Evolutionary conservation across 2,797 vertebrate species (phyloP), one percentile per base, ranked within the genome.

Genomic region (Hybognathus amarus): DNA sequence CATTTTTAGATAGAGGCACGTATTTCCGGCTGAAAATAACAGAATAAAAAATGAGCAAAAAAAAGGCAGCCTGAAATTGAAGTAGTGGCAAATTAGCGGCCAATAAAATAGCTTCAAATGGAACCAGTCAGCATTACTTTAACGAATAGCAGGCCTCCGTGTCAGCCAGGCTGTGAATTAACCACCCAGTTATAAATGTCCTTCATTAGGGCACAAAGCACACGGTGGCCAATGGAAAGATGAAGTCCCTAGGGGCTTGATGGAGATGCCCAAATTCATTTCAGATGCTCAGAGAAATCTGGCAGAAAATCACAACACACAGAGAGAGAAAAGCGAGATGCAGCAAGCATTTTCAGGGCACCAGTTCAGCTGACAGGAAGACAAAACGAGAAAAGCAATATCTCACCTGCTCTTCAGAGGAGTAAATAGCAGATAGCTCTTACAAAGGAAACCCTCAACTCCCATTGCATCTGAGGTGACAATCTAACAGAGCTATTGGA

Each of bases 111-210:
- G 67, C 24, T 75, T 68, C 47, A 40, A 78, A 83, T 80, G 80
- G 74, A 80, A 85, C 45, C 56, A 73, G 70, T 79, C 83, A 78
- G 30, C 71, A 85, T 66, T 13, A 45, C 40, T 75, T 79, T 85
- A 81, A 83, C 75, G 33, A 81, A 80, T 79, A 54, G 70, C 85
- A 68, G 74, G 77, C 20, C 76, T 63, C 82, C 24, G 80, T 84
- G 67, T 87, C 36, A 6, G 73, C 69, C 85, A 76, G 83, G 83
- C 84, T 87, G 24, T 61, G 82, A 88, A 91, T 90, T 86, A 92
- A 86, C 87, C 52, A 30, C 66, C 80, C 59, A 52, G 82, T 78
- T 87, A 83, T 67, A 82, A 89, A 70, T 82, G 67, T 80, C 75
- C 71, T 83, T 88, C 85, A 85, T 79, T 86, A 87, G 36, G 45